Base-by-base conservation (phyloP, 2,888 invertebrate genomes). In the Drosophila stalkeri region DNA sequence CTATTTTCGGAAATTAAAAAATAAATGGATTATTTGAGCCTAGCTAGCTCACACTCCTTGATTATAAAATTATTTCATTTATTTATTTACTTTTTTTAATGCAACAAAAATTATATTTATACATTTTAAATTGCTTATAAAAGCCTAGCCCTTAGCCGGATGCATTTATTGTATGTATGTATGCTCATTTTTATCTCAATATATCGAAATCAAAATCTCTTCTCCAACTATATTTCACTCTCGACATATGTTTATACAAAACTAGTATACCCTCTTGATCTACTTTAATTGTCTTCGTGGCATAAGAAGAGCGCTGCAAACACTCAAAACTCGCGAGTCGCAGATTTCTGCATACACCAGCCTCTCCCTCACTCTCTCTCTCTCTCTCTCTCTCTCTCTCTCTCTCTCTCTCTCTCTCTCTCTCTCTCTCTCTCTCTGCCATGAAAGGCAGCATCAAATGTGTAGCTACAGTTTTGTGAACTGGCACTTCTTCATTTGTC, bases 321-420 rank as follows among this genome's bases (percentile, higher is more conserved):
- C 66, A 51, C 41, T 66, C 27, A 27, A 54, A 46, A 18, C 46
- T 39, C 51, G 46, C 46, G 46, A 20, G 61, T 55, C 63, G 20
- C 41, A 46, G 67, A 67, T 77, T 81, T 78, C 67, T 78, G 82
- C 77, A 80, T 65, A 65, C n/a, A 56, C 54, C 43, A 52, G 5
- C n/a, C 27, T 18, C 39, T 14, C 14, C 4, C 35, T 6, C 8
- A 2, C 51, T 31, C 6, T 16, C 47, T 33, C 49, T 20, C 31
- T 31, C 16, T 55, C 41, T 57, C 2, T 12, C 39, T 14, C 39
- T 16, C 54, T 44, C 20, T 2, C 20, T 3, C 18, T 3, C 39
- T 2, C n/a, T 12, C n/a, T 20, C 16, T 0, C 8, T 23, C 23
- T 16, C 5, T 0, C 37, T 18, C 51, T 3, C 52, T 35, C 35